These are phyloP conservation scores for Drosophila diplacantha DNA, from an alignment of 2,888 invertebrate genomes.

Conservation along the genomic window DNA sequence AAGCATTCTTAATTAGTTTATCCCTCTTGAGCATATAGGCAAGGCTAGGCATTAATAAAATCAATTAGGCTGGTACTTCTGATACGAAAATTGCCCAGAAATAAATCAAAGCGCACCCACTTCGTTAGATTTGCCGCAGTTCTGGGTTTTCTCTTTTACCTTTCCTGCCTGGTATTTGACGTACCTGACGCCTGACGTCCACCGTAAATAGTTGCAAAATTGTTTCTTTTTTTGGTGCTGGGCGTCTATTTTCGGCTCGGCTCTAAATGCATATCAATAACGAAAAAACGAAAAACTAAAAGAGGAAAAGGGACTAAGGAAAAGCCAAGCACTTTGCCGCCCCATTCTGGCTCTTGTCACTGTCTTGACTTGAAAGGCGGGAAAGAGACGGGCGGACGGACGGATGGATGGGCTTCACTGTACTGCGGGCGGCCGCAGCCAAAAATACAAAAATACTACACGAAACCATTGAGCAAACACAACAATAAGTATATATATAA, in stretches of 20 bases:
- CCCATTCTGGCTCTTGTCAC: conserved; percentile 35
- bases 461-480: conserved; percentile 47
- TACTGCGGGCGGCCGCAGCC: conserved; percentile 45
- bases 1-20: too few species aligned
- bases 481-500: conserved; percentile 1
- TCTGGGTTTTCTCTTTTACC: not conserved
- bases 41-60: not conserved
- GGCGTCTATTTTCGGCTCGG: conserved; percentile 37
- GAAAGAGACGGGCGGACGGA: not conserved
- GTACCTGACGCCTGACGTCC: conserved; percentile 42
- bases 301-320: conserved; percentile 2
- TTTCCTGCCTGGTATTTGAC: conserved; percentile 40
- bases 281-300: conserved; percentile 2
- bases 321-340: conserved; percentile 21
- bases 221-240: conserved; percentile 43
- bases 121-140: conserved; percentile 14
- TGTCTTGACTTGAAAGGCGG: conserved; percentile 34
- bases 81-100: not conserved
- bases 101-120: conserved; percentile 9
- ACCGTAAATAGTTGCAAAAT: conserved; percentile 41
- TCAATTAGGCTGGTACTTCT: not conserved
- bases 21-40: not conserved
- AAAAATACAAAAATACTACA: conserved; percentile 39
- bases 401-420: conserved; percentile 17
- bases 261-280: conserved; percentile 46